Evolutionary conservation across 2,888 invertebrate species (phyloP).

Genomic region (Mantis religiosa): DNA sequence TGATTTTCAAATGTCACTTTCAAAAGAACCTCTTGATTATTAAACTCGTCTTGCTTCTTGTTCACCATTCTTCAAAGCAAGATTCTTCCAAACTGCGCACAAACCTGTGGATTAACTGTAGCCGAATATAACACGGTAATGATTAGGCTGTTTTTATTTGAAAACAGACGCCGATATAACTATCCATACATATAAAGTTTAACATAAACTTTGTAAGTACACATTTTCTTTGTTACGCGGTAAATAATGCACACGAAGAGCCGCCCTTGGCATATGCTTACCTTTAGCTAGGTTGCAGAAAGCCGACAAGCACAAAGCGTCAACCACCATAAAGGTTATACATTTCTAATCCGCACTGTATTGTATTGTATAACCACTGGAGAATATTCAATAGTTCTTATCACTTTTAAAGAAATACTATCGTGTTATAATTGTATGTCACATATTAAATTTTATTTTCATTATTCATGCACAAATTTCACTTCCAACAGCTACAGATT

Average conservation of each 20-base stretch:
- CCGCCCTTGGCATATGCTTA: not conserved
- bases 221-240: too few species aligned
- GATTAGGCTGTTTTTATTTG: too few species aligned
- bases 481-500: not conserved
- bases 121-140: too few species aligned
- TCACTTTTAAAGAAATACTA: not conserved
- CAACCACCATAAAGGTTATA: not conserved
- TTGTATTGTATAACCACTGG: not conserved
- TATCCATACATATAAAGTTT: too few species aligned
- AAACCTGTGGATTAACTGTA: too few species aligned
- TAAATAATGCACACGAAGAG: not conserved
- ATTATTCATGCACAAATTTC: not conserved
- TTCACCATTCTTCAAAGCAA: too few species aligned
- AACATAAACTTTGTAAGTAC: too few species aligned
- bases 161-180: too few species aligned
- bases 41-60: too few species aligned
- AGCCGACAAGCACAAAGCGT: not conserved
- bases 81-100: too few species aligned
- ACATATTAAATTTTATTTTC: not conserved
- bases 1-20: too few species aligned
- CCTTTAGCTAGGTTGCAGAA: not conserved
- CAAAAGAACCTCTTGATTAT: too few species aligned
- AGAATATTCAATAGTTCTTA: not conserved
- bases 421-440: not conserved
- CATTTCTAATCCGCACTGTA: not conserved